phyloP scores from a whole-genome alignment of 2,113 vertebrate species.

The Semnopithecus entellus region DNA sequence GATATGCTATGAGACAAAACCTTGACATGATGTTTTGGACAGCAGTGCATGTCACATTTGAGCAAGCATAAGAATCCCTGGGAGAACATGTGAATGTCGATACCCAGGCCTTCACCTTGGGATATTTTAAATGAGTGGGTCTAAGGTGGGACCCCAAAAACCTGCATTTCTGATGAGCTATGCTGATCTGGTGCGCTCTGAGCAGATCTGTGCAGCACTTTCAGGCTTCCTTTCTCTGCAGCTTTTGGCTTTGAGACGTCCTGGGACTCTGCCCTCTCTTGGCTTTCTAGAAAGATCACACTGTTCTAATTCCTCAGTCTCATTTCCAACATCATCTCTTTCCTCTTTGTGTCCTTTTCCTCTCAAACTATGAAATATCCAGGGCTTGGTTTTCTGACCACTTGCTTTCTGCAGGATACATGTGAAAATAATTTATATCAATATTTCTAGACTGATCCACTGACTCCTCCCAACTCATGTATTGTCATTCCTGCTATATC shows the following conservation, averaged over 20 bases:
- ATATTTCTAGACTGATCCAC: neutral
- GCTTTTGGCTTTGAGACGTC: neutral
- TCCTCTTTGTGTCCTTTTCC: neutral
- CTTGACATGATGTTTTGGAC: neutral
- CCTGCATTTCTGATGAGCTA: neutral
- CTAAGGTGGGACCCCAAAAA: neutral
- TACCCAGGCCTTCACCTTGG: neutral
- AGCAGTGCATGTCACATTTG: neutral
- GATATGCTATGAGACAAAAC: neutral
- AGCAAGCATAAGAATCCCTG: neutral
- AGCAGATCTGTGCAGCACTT: neutral
- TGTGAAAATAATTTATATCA: neutral
- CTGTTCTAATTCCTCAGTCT: neutral
- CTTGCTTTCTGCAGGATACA: neutral
- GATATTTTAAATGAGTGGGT: neutral
- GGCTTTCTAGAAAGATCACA: neutral
- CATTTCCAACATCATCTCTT: neutral
- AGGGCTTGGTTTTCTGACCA: neutral
- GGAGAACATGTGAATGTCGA: neutral
- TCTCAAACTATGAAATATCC: neutral
- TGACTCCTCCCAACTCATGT: neutral
- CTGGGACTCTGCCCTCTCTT: neutral
- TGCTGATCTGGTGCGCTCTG: accelerated
- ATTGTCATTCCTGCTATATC: neutral
- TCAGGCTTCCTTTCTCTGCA: neutral